Evolutionary conservation across 2,888 invertebrate genomes (phyloP), one percentile per base, ranked within the genome.

Genomic region (Agriopis aurantiaria): DNA sequence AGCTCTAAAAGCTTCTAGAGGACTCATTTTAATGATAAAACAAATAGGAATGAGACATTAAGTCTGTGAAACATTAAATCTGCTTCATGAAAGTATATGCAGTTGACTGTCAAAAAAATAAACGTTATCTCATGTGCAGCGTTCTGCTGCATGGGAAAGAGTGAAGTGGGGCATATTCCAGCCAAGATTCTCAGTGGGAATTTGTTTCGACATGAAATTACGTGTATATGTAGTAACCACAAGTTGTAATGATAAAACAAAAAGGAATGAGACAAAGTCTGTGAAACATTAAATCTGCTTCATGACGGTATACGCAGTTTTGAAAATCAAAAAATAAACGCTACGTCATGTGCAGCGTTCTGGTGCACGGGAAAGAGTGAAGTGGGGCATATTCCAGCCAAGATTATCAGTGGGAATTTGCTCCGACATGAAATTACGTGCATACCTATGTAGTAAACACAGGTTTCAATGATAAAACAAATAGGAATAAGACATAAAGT

Each of bases 1-100:
- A 45, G 46, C 58, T 58, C 14, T 45, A 45, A 45, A 46, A 58
- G 46, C 23, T 43, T 55, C 41, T 40, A 41, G n/a, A 57, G 14
- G 33, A 55, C 5, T 43, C 9, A 43, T 43, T 17, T 41, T 41
- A 52, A 52, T 23, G 3, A 23, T 55, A 9, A 10, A 11, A 43
- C 43, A 10, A 14, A 43, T 9, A 43, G 43, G 43, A 57, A 17
- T 43, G 43, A 43, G 56, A 43, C 56, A 10, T n/a, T 41, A 40
- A 40, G 56, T 57, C 56, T 43, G 6, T 43, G 43, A 43, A 57
- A 43, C 3, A 17, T 43, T 12, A 40, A 40, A 55, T n/a, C 17
- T 23, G 17, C 17, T 23, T 23, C 17, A 23, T 23, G 17, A 23
- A 23, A 23, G 17, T 23, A 23, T 23, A 23, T 23, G 17, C 17